Conservation (phyloP, 2,888 invertebrate genomes). For the Byasa hedistus region DNA sequence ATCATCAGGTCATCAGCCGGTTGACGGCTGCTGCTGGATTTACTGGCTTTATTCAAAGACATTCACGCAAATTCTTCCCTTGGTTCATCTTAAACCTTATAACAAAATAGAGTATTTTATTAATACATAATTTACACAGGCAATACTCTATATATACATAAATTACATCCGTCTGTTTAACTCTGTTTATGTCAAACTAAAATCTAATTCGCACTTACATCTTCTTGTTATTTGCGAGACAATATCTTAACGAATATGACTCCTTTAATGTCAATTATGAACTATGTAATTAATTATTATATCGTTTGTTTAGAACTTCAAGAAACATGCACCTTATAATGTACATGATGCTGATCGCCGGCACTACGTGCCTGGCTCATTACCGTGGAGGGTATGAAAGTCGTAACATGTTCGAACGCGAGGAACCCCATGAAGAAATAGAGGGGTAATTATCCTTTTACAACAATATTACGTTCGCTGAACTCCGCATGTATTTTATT, state of each 20-base stretch:
- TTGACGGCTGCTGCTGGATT: no score
- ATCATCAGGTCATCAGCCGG: no score
- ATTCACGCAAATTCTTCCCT: no score
- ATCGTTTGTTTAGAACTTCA: slow-evolving; percentile 47
- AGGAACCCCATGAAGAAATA: slow-evolving; percentile 46
- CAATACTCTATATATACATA: no score
- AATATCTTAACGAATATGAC: background rate
- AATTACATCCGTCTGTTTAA: background rate
- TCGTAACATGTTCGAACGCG: slow-evolving; percentile 55
- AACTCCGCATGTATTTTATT: background rate
- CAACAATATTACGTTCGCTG: background rate
- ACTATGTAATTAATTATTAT: background rate
- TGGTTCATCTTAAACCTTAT: no score
- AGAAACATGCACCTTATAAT: slow-evolving; percentile 51
- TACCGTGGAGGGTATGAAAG: slow-evolving; percentile 53
- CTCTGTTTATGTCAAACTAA: background rate
- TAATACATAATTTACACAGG: no score
- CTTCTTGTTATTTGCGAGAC: background rate
- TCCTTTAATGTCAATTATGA: background rate
- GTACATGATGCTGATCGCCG: slow-evolving; percentile 47
- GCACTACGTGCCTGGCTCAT: slow-evolving; percentile 53
- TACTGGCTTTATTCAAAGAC: no score
- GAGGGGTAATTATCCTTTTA: slow-evolving; percentile 46
- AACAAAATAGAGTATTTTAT: no score
- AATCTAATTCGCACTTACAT: background rate